Conservation (phyloP, 2,888 invertebrate species). For the Gari tellinella region DNA sequence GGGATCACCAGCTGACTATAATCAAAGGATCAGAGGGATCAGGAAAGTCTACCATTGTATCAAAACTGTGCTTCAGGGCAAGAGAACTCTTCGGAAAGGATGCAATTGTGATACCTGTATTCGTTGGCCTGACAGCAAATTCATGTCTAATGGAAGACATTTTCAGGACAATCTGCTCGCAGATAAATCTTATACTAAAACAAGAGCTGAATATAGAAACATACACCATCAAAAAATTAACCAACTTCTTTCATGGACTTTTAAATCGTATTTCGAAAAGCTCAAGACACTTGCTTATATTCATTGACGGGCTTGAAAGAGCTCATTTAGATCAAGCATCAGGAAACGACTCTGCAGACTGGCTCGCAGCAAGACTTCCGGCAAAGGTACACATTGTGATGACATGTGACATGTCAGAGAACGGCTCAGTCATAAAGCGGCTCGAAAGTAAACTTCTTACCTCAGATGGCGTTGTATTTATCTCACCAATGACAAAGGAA, state of each 20-base stretch:
- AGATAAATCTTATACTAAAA: constrained; percentile 56
- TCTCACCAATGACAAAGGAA: constrained; percentile 47
- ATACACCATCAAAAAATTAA: constrained; percentile 49
- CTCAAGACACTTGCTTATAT: constrained; percentile 53
- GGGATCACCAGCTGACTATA: constrained; percentile 59
- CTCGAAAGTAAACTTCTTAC: constrained; percentile 51
- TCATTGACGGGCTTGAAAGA: constrained; percentile 69
- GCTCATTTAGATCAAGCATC: constrained; percentile 61
- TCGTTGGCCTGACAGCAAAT: constrained; percentile 56
- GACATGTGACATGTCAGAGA: constrained; percentile 55
- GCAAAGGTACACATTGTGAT: constrained; percentile 71
- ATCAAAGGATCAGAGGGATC: constrained; percentile 56
- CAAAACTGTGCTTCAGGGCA: constrained; percentile 50
- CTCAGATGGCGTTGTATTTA: constrained; percentile 47
- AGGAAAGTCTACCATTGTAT: constrained; percentile 56
- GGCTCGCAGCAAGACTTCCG: constrained; percentile 71
- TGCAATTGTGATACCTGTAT: constrained; percentile 57
- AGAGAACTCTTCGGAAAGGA: constrained; percentile 63
- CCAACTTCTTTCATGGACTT: constrained; percentile 70
- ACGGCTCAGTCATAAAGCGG: constrained; percentile 29
- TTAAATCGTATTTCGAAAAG: constrained; percentile 68
- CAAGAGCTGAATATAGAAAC: constrained; percentile 64
- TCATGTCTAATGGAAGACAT: constrained; percentile 51
- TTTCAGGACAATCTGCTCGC: constrained; percentile 55
- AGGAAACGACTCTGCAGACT: constrained; percentile 61